A percentile compares a stretch with the other conserved stretches of the same genome.
Conservation (phyloP, 1,140 invertebrate genomes). For the Melipona quadrifasciata region DNA sequence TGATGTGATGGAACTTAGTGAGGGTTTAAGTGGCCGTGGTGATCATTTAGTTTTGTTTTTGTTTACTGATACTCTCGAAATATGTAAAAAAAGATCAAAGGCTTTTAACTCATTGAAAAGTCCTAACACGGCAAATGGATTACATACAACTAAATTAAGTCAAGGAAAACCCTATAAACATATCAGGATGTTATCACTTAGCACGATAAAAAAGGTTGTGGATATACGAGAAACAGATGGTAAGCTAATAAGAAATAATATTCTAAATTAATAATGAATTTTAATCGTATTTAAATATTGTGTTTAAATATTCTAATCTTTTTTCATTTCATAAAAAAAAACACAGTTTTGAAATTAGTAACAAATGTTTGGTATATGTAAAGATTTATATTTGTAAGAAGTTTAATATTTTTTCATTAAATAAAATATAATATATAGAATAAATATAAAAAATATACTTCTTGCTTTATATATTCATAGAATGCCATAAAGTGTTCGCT, state of each 20-base stretch:
- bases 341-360: not conserved
- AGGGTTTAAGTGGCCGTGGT: constrained; percentile 92
- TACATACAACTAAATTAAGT: constrained; percentile 83
- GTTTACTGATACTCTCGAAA: constrained; percentile 96
- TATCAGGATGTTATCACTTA: constrained; percentile 92
- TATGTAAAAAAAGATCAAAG: constrained; percentile 93
- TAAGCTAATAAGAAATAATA: constrained; percentile 68
- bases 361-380: not conserved
- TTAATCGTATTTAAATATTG: not conserved
- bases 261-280: not conserved
- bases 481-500: constrained; percentile 94
- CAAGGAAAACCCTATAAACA: constrained; percentile 94
- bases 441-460: not conserved
- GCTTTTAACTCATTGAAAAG: constrained; percentile 87
- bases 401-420: not conserved
- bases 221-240: constrained; percentile 93
- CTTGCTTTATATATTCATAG: constrained; percentile 80
- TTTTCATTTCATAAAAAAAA: not conserved
- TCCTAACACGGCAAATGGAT: constrained; percentile 85
- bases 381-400: not conserved
- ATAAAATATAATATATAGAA: not conserved
- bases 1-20: constrained; percentile 94
- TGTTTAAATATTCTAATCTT: not conserved
- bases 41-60: constrained; percentile 94
- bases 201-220: constrained; percentile 93